Evolutionary conservation across 2,113 vertebrate species (phyloP).

Genomic region (Mohoua ochrocephala): DNA sequence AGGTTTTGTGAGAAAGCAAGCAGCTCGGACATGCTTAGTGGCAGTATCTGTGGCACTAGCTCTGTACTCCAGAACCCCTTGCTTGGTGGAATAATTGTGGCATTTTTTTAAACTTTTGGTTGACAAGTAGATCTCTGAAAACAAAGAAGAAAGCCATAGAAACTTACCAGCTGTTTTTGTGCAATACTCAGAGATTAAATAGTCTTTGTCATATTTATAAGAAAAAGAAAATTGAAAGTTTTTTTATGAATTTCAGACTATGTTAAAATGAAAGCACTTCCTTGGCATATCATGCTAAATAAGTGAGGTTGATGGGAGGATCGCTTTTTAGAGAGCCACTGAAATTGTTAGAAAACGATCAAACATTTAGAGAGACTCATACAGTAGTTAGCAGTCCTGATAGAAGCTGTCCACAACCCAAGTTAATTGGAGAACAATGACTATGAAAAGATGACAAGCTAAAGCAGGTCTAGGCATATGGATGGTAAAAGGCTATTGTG

Average conservation of each 20-base stretch:
- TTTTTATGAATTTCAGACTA: not conserved
- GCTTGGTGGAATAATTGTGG: not conserved
- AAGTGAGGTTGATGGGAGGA: not conserved
- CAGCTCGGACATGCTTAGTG: fast-evolving
- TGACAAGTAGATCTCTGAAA: not conserved
- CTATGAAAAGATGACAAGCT: not conserved
- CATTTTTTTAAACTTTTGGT: not conserved
- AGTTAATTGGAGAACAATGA: not conserved
- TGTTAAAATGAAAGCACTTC: not conserved
- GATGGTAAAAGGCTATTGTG: not conserved
- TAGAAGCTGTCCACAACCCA: not conserved
- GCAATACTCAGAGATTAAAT: not conserved
- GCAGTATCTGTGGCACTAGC: not conserved
- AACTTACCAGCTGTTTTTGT: not conserved
- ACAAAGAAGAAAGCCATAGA: not conserved
- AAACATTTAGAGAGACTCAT: not conserved
- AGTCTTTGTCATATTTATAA: not conserved
- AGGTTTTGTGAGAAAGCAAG: not conserved
- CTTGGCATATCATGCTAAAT: not conserved
- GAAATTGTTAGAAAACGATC: not conserved
- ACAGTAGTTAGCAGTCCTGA: not conserved
- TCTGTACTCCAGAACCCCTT: not conserved
- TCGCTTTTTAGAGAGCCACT: not conserved
- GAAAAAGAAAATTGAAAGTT: not conserved
- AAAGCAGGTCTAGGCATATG: not conserved